A percentile compares a stretch with the other conserved stretches of the same genome.
phyloP scores from a whole-genome alignment of 2,113 vertebrate species.

The Megatriorchis doriae region DNA sequence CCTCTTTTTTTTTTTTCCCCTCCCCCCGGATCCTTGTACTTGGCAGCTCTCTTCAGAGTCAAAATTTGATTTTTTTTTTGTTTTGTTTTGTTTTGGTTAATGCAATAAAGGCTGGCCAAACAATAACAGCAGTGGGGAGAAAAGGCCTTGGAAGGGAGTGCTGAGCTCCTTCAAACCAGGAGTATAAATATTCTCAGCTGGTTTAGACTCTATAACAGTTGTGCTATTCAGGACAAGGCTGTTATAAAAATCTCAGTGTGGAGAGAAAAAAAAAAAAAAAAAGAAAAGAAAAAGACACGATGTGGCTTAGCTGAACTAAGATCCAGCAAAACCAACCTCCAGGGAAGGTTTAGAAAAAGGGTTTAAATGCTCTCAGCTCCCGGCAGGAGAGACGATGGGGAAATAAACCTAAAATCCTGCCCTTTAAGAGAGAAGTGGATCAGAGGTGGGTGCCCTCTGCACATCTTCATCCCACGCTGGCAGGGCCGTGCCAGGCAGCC shows the following conservation, averaged over 20 bases:
- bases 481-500: neutral
- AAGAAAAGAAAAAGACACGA: rapidly evolving
- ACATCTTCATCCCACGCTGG: neutral
- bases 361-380: neutral
- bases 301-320: neutral
- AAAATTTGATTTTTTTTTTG: neutral
- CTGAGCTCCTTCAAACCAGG: neutral
- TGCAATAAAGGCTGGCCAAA: neutral
- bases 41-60: neutral
- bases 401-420: neutral
- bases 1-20: too few relatives aligned
- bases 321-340: neutral
- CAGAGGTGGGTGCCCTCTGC: neutral
- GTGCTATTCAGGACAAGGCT: neutral
- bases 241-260: neutral
- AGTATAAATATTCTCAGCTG: neutral
- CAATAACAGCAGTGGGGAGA: neutral
- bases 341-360: neutral
- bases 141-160: neutral
- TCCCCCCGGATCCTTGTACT: neutral
- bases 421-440: rapidly evolving
- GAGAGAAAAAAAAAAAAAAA: too few relatives aligned
- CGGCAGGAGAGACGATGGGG: neutral
- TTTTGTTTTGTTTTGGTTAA: neutral
- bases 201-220: neutral